phyloP scores from a whole-genome alignment of 2,888 invertebrate genomes.

The Aphodius sticticus region DNA sequence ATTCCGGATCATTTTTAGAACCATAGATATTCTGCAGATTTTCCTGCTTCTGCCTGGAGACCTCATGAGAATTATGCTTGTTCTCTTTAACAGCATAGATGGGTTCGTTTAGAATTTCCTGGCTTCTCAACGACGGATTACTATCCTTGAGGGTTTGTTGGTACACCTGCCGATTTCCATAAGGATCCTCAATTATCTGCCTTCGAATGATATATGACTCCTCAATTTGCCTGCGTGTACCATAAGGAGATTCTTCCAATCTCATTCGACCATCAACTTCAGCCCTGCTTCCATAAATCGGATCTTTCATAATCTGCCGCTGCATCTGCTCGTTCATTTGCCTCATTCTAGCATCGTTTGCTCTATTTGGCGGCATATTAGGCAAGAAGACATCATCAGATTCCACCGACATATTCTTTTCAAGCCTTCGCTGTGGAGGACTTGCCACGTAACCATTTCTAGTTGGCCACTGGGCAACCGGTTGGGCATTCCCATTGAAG shows the following conservation, averaged over 20 bases:
- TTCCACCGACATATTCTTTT: constrained; percentile 35
- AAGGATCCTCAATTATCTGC: constrained; percentile 29
- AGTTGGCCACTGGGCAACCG: constrained; percentile 60
- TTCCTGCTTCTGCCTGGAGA: constrained; percentile 31
- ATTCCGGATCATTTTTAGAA: constrained; percentile 31
- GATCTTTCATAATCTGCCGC: constrained; percentile 26
- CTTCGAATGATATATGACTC: constrained; percentile 20
- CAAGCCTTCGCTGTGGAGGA: constrained; percentile 56
- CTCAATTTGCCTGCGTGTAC: constrained; percentile 19
- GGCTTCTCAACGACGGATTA: constrained; percentile 14
- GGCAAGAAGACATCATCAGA: constrained; percentile 57
- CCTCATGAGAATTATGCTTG: constrained; percentile 29
- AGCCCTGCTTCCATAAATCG: constrained; percentile 21
- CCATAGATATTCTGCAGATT: constrained; percentile 33
- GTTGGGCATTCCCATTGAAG: constrained; percentile 57
- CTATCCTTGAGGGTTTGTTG: constrained; percentile 5
- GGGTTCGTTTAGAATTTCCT: constrained; percentile 29
- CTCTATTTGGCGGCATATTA: constrained; percentile 20
- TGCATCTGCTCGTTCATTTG: constrained; percentile 33
- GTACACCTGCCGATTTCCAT: constrained; percentile 29
- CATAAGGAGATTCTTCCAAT: constrained; percentile 16
- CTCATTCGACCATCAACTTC: constrained; percentile 25
- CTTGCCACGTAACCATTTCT: constrained; percentile 60
- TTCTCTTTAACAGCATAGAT: constrained; percentile 36
- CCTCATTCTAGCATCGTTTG: constrained; percentile 24